Evolutionary conservation across 2,797 vertebrate species (phyloP).

Genomic region (Lutjanus campechanus): DNA sequence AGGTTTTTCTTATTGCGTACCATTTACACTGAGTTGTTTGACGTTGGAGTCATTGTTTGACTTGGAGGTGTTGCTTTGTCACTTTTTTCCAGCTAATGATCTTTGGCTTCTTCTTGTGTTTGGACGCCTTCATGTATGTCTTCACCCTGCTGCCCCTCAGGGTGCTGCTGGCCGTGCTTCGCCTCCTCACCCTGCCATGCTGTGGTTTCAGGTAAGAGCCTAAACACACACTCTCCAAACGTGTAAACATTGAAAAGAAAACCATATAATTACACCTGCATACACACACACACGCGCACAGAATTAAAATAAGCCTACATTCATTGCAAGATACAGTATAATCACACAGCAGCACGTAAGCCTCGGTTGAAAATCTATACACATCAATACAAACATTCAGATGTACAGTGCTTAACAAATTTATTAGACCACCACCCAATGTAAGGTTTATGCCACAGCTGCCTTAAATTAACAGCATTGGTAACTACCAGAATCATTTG

Average conservation of each 20-base stretch:
- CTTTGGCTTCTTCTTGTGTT: constrained; percentile 97
- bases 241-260: background rate
- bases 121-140: constrained; percentile 97
- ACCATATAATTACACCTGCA: background rate
- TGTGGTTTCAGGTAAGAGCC: constrained; percentile 92
- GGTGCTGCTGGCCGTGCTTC: constrained; percentile 92
- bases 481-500: too few relatives aligned
- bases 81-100: constrained; percentile 91
- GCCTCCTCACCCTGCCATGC: constrained; percentile 94
- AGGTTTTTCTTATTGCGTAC: background rate
- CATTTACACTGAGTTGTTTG: background rate
- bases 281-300: background rate
- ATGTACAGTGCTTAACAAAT: background rate
- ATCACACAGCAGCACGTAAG: background rate
- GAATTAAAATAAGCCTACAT: background rate
- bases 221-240: constrained; percentile 1
- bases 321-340: background rate
- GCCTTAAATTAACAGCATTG: too few relatives aligned
- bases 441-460: too few relatives aligned
- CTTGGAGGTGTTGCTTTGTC: constrained; percentile 23
- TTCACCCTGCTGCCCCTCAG: constrained; percentile 96
- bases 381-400: background rate
- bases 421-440: too few relatives aligned
- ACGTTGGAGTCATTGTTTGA: constrained; percentile 9
- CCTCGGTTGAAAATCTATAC: background rate